Percentiles rank a stretch among this genome's conserved stretches.
phyloP scores from a whole-genome alignment of 1,140 invertebrate genomes.

The Brachionus asplanchnoidis region DNA sequence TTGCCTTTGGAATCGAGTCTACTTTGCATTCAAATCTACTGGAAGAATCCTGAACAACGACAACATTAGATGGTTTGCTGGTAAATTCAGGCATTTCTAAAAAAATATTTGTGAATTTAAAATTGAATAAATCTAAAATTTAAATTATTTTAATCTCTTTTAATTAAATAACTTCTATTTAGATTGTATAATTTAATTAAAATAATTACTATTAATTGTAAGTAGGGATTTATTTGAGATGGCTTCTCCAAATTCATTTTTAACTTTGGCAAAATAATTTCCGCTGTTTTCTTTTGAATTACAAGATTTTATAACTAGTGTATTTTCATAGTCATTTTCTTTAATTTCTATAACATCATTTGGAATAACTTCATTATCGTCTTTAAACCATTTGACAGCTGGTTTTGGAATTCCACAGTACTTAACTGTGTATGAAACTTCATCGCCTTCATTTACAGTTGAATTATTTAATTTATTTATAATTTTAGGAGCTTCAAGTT shows the following conservation, averaged over 20 bases:
- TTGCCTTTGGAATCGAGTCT: conserved; percentile 80
- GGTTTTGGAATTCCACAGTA: conserved; percentile 43
- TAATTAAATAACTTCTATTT: too few species aligned
- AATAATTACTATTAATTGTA: not conserved
- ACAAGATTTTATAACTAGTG: not conserved
- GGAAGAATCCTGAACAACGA: not conserved
- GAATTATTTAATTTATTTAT: conserved; percentile 40
- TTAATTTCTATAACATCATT: not conserved
- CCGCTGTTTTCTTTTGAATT: conserved; percentile 1
- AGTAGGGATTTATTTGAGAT: not conserved
- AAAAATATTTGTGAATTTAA: not conserved
- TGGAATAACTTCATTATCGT: not conserved
- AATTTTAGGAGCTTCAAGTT: conserved; percentile 42
- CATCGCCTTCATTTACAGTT: conserved; percentile 43
- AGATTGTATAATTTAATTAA: not conserved
- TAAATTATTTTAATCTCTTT: too few species aligned
- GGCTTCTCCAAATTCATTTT: conserved; percentile 31
- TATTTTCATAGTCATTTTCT: not conserved
- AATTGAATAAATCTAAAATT: too few species aligned
- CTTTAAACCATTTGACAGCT: conserved; percentile 51
- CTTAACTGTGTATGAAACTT: conserved; percentile 43
- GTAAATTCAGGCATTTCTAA: not conserved
- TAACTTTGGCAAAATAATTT: conserved; percentile 11
- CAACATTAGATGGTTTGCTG: not conserved
- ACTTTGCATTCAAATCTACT: conserved; percentile 77